These are phyloP conservation scores for Butorides virescens DNA, from an alignment of 2,113 vertebrate species.

Conservation along the genomic window DNA sequence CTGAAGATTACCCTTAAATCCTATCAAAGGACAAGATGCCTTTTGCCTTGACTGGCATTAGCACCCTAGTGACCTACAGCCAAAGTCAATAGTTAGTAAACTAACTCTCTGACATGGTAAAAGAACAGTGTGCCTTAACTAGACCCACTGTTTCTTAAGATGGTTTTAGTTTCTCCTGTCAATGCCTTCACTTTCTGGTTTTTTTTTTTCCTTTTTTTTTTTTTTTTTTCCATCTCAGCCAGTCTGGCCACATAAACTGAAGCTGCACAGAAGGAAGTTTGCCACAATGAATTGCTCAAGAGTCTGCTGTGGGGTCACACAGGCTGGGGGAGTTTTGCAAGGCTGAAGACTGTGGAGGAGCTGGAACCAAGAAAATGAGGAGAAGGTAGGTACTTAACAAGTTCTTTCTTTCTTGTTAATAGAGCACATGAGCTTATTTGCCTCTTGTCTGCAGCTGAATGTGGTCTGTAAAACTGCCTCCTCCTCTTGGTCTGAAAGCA, in stretches of 20 bases:
- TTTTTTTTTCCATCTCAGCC: neutral
- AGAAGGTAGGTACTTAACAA: neutral
- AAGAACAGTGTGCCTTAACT: neutral
- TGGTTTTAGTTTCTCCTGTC: neutral
- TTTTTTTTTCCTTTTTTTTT: neutral
- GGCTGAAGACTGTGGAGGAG: neutral
- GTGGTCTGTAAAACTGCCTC: neutral
- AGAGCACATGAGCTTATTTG: neutral
- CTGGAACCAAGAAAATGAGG: slow-evolving; percentile 3
- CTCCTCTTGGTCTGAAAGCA: neutral
- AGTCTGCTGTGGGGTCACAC: neutral
- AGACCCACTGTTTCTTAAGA: neutral
- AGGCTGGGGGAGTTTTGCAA: neutral
- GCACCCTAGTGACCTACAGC: neutral
- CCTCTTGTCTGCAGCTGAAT: neutral
- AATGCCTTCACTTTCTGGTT: neutral
- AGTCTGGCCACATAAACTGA: neutral
- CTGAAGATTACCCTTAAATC: slow-evolving; percentile 55
- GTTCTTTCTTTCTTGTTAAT: neutral
- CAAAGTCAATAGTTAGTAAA: slow-evolving; percentile 11
- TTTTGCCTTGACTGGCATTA: slow-evolving; percentile 35
- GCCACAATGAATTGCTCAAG: neutral
- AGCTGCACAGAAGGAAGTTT: neutral
- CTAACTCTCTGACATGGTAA: neutral
- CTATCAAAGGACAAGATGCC: slow-evolving; percentile 32